phyloP scores from a whole-genome alignment of 1,140 invertebrate species.

The Drosophila nasuta region DNA sequence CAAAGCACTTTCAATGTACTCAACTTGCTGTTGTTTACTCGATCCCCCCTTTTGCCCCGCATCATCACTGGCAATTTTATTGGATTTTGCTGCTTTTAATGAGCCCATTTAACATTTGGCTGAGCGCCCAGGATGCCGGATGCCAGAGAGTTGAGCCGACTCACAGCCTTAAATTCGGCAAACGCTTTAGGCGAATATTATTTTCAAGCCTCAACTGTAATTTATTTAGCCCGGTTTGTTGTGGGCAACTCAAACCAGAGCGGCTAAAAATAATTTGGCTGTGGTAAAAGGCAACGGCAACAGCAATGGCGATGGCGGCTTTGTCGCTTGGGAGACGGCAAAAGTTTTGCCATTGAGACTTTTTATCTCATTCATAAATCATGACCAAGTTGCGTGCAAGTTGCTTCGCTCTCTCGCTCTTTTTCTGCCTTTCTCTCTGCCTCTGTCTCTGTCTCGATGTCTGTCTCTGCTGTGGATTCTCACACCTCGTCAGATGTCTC shows the following conservation, averaged over 20 bases:
- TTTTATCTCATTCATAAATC: constrained; percentile 76
- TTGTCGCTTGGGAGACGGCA: constrained; percentile 13
- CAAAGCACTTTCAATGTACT: not conserved
- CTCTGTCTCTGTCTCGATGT: not conserved
- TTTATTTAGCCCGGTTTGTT: constrained; percentile 48
- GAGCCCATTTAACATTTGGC: constrained; percentile 73
- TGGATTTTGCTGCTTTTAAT: constrained; percentile 62
- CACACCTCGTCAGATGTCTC: not conserved
- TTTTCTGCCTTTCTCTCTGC: not conserved
- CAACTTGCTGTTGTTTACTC: not conserved
- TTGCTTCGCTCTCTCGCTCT: constrained; percentile 37
- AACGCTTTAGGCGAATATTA: constrained; percentile 21
- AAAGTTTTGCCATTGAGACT: constrained; percentile 69
- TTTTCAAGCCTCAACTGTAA: constrained; percentile 48
- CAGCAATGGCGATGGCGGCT: not conserved
- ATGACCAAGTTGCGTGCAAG: constrained; percentile 53
- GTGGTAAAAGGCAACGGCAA: not conserved
- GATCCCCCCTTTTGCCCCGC: not conserved
- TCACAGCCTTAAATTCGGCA: constrained; percentile 23
- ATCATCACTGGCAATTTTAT: constrained; percentile 52
- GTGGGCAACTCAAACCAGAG: not conserved
- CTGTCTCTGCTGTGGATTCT: not conserved
- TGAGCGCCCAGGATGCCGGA: not conserved
- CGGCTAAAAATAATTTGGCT: constrained; percentile 63
- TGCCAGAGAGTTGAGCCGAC: not conserved